These are phyloP conservation scores for Semicossyphus pulcher DNA, from an alignment of 2,113 vertebrate species.

Conservation along the genomic window DNA sequence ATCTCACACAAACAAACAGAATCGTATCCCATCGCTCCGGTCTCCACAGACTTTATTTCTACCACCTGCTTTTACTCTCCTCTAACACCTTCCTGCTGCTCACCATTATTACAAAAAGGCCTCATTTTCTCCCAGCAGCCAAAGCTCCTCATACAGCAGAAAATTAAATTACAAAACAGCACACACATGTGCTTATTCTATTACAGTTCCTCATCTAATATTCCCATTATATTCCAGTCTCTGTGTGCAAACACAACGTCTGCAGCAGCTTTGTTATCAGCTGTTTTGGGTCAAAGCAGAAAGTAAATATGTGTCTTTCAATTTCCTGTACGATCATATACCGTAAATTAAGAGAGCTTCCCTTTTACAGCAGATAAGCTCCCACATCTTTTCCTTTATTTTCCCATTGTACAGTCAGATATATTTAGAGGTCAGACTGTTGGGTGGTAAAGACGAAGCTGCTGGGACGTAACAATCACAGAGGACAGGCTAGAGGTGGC, in stretches of 20 bases:
- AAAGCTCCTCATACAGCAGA: neutral
- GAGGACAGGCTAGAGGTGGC: no score
- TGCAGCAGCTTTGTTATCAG: neutral
- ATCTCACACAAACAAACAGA: neutral
- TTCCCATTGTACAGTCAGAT: no score
- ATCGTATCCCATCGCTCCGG: conserved; percentile 1
- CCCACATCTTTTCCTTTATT: no score
- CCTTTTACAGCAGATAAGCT: no score
- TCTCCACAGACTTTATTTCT: neutral
- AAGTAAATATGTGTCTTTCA: neutral
- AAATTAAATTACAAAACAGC: no score
- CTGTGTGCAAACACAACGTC: no score
- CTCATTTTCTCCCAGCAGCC: neutral
- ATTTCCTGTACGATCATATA: neutral
- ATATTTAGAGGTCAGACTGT: no score
- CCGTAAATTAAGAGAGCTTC: no score
- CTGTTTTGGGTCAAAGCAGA: neutral
- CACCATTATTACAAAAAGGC: conserved; percentile 21
- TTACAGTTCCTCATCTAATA: neutral
- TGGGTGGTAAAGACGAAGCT: no score
- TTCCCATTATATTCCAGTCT: neutral
- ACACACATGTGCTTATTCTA: neutral
- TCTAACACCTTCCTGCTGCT: conserved; percentile 19
- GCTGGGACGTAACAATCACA: no score
- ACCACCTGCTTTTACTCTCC: neutral